phyloP scores from a whole-genome alignment of 2,797 vertebrate species.

The Cyclopterus lumpus region DNA sequence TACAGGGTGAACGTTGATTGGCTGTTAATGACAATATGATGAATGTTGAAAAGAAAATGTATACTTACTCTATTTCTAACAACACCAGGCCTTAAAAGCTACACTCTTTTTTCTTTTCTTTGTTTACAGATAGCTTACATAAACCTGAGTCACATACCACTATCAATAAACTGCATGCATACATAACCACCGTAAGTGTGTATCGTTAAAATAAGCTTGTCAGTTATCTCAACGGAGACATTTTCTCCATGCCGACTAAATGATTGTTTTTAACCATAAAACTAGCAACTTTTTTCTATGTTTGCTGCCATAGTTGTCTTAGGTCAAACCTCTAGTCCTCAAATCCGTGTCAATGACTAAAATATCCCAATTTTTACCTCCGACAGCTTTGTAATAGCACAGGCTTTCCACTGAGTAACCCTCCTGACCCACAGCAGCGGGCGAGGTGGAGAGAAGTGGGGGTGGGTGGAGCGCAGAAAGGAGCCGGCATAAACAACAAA shows the following conservation, averaged over 20 bases:
- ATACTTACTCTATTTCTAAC: background rate
- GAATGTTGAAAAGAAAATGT: background rate
- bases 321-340: background rate
- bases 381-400: slow-evolving; percentile 52
- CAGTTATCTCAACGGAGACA: slow-evolving; percentile 23
- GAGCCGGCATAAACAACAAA: slow-evolving; percentile 61
- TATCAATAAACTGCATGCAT: slow-evolving; percentile 31
- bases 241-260: slow-evolving; percentile 1
- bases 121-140: slow-evolving; percentile 13
- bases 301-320: background rate
- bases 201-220: slow-evolving; percentile 26
- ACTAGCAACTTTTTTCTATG: background rate
- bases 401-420: slow-evolving; percentile 49
- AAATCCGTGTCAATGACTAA: slow-evolving; percentile 16
- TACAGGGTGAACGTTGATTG: background rate
- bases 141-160: slow-evolving; percentile 32
- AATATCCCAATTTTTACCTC: slow-evolving; percentile 47
- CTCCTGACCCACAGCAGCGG: slow-evolving; percentile 42
- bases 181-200: slow-evolving; percentile 3
- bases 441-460: slow-evolving; percentile 3
- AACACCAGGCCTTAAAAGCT: background rate
- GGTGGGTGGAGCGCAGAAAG: slow-evolving; percentile 2
- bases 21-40: background rate
- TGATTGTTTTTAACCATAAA: slow-evolving; percentile 13
- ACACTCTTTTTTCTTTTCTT: background rate